These are phyloP conservation scores for Willisornis vidua DNA, from an alignment of 2,113 vertebrate genomes.

Conservation along the genomic window DNA sequence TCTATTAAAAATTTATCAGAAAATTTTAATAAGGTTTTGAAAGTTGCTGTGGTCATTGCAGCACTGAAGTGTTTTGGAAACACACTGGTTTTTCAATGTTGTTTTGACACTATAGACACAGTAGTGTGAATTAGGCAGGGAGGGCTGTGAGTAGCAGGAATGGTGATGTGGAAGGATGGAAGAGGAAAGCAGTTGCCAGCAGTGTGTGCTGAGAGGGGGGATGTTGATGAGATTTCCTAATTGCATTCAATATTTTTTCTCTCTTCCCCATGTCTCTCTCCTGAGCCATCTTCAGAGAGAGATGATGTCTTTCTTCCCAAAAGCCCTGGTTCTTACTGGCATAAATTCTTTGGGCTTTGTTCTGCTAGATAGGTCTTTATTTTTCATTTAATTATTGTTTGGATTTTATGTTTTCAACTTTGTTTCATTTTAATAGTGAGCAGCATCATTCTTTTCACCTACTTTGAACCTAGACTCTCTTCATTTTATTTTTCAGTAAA, in stretches of 20 bases:
- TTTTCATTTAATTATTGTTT: neutral
- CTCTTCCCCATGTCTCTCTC: neutral
- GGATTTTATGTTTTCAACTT: neutral
- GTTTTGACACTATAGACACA: neutral
- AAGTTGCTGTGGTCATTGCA: neutral
- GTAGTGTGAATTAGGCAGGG: neutral
- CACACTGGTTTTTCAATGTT: neutral
- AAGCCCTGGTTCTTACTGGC: neutral
- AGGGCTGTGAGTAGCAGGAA: neutral
- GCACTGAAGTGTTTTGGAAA: neutral
- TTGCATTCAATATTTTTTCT: neutral
- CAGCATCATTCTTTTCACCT: neutral
- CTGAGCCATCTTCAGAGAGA: neutral
- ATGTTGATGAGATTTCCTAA: neutral
- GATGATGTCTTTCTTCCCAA: neutral
- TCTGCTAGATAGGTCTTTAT: neutral
- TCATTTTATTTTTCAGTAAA: neutral
- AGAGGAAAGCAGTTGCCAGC: neutral
- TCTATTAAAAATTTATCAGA: neutral
- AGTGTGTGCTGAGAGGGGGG: neutral
- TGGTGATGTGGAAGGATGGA: neutral
- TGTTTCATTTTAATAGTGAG: neutral
- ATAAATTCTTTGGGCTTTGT: neutral
- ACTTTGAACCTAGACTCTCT: neutral
- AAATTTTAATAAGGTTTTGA: neutral